Conservation (phyloP, 1,140 invertebrate genomes). For the Latrodectus geometricus region DNA sequence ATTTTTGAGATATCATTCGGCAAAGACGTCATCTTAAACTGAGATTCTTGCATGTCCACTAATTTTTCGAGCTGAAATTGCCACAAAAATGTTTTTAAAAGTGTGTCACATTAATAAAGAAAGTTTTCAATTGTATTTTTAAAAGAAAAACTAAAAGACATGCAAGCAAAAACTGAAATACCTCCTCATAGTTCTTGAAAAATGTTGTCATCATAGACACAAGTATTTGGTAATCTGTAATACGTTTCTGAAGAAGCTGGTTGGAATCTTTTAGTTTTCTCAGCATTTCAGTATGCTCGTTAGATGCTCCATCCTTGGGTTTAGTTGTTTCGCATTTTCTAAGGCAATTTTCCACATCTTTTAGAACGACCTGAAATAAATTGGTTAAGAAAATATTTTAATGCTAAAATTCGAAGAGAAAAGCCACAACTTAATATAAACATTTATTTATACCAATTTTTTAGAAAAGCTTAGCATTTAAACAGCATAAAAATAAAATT, state of each 20-base stretch:
- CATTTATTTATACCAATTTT: too few relatives aligned
- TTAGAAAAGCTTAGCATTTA: too few relatives aligned
- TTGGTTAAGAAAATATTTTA: too few relatives aligned
- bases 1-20: conserved; percentile 71
- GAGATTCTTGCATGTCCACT: conserved; percentile 70
- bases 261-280: conserved; percentile 76
- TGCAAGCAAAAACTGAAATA: too few relatives aligned
- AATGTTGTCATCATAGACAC: conserved; percentile 79
- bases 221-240: conserved; percentile 80
- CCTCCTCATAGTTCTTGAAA: conserved; percentile 78
- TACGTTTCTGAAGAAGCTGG: conserved; percentile 76
- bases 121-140: background rate
- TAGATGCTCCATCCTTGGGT: conserved; percentile 69
- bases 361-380: conserved; percentile 73
- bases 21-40: conserved; percentile 69
- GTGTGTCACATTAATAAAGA: background rate
- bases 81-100: background rate
- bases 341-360: conserved; percentile 79
- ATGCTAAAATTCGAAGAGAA: too few relatives aligned
- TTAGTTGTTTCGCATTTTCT: conserved; percentile 75
- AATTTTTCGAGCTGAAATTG: conserved; percentile 71
- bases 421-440: too few relatives aligned
- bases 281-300: conserved; percentile 73
- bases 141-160: background rate
- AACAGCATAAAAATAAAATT: too few relatives aligned